These are phyloP conservation scores for Netelia inedita DNA, from an alignment of 2,888 invertebrate genomes.

Conservation along the genomic window DNA sequence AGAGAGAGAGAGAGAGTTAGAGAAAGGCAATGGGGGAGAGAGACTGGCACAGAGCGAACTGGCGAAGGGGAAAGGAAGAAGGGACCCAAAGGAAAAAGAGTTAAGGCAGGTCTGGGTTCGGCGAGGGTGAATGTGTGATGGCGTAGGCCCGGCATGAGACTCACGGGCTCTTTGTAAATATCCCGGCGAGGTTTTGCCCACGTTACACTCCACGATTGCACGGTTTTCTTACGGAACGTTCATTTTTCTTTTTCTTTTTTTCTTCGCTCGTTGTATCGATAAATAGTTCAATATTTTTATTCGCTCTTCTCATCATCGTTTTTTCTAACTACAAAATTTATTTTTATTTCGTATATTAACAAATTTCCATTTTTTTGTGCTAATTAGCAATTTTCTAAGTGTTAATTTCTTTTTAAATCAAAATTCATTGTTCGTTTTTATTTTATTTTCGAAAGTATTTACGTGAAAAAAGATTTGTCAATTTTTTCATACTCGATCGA, in stretches of 20 bases:
- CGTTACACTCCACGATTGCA: constrained; percentile 10
- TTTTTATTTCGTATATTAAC: neutral
- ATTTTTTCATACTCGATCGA: too few relatives aligned
- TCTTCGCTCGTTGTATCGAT: neutral
- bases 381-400: neutral
- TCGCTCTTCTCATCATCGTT: neutral
- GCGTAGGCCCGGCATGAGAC: constrained; percentile 73
- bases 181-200: constrained; percentile 61
- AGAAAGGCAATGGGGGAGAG: constrained; percentile 26
- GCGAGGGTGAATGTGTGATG: constrained; percentile 82
- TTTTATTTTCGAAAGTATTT: too few relatives aligned
- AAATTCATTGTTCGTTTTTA: neutral
- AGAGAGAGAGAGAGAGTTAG: constrained; percentile 22
- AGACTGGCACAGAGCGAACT: constrained; percentile 61
- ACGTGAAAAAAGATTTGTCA: too few relatives aligned
- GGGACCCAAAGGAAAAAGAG: constrained; percentile 71
- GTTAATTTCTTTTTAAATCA: neutral
- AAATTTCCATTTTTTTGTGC: too few relatives aligned
- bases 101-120: constrained; percentile 75
- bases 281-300: neutral
- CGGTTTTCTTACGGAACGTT: constrained; percentile 14
- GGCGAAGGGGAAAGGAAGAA: constrained; percentile 59
- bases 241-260: neutral
- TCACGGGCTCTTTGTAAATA: constrained; percentile 69
- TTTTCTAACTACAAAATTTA: neutral